These are phyloP conservation scores for Sternotherus odoratus DNA, from an alignment of 2,797 vertebrate genomes.

Conservation along the genomic window DNA sequence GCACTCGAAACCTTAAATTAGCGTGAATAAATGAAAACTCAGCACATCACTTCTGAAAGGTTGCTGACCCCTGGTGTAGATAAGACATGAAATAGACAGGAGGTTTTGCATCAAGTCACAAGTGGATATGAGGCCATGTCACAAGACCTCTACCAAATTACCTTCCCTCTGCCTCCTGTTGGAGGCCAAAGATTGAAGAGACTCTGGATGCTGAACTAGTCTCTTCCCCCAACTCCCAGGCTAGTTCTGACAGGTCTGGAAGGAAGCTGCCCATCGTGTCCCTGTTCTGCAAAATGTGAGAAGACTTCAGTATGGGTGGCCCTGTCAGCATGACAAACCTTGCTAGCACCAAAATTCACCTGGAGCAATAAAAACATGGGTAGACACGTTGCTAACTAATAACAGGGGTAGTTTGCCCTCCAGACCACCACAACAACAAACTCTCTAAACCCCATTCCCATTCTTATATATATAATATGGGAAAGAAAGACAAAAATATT, in stretches of 20 bases:
- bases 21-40: too few relatives aligned
- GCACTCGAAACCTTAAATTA: too few relatives aligned
- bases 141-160: not conserved
- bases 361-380: not conserved
- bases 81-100: not conserved
- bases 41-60: too few relatives aligned
- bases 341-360: not conserved
- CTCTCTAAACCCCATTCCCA: not conserved
- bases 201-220: not conserved
- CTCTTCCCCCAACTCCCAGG: not conserved
- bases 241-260: not conserved
- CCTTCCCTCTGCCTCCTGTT: not conserved
- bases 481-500: slow-evolving; percentile 14
- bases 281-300: not conserved
- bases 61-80: not conserved
- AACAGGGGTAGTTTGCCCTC: not conserved
- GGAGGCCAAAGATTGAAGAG: not conserved
- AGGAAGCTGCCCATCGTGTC: not conserved
- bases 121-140: not conserved
- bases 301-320: not conserved
- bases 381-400: not conserved
- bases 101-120: not conserved
- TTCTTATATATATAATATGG: not conserved
- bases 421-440: not conserved
- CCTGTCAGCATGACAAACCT: not conserved